phyloP scores from a whole-genome alignment of 2,888 invertebrate genomes.

The Sympetrum striolatum region DNA sequence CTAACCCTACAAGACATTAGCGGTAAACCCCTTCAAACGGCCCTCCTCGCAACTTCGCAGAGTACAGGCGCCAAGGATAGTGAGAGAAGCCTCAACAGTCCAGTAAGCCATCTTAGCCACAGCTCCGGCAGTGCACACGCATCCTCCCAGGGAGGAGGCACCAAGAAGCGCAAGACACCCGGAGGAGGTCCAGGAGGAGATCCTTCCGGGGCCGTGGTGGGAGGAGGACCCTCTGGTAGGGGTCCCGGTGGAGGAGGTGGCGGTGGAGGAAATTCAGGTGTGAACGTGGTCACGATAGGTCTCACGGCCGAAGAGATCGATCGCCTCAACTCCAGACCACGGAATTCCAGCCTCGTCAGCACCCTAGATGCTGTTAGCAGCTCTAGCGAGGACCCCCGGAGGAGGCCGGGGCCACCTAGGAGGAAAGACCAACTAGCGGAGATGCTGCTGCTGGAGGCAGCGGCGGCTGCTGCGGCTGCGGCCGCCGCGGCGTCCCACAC shows the following conservation, averaged over 20 bases:
- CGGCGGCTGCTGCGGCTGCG: conserved; percentile 48
- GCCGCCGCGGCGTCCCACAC: conserved; percentile 48
- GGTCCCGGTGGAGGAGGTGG: conserved; percentile 63
- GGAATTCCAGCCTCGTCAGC: conserved; percentile 89
- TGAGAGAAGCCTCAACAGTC: conserved; percentile 84
- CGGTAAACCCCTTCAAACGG: conserved; percentile 89
- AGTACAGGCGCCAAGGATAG: conserved; percentile 88
- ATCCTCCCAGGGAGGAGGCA: conserved; percentile 53
- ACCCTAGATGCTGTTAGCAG: conserved; percentile 94
- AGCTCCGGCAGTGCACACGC: conserved; percentile 63
- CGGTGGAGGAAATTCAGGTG: conserved; percentile 69
- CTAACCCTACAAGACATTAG: conserved; percentile 93
- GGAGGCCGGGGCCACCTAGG: conserved; percentile 67
- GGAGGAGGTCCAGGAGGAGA: background rate
- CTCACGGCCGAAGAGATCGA: conserved; percentile 93
- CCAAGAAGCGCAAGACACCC: conserved; percentile 52
- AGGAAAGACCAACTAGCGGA: conserved; percentile 53
- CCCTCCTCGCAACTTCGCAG: conserved; percentile 86
- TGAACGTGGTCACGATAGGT: conserved; percentile 68
- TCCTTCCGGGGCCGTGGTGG: conserved; percentile 39
- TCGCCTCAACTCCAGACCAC: conserved; percentile 83
- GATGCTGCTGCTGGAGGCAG: conserved; percentile 56
- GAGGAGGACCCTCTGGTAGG: conserved; percentile 55
- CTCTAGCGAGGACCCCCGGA: conserved; percentile 57
- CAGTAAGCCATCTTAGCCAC: conserved; percentile 88